Evolutionary conservation across 2,888 invertebrate genomes (phyloP), one percentile per base, ranked within the genome.

Genomic region (Catocala nupta): DNA sequence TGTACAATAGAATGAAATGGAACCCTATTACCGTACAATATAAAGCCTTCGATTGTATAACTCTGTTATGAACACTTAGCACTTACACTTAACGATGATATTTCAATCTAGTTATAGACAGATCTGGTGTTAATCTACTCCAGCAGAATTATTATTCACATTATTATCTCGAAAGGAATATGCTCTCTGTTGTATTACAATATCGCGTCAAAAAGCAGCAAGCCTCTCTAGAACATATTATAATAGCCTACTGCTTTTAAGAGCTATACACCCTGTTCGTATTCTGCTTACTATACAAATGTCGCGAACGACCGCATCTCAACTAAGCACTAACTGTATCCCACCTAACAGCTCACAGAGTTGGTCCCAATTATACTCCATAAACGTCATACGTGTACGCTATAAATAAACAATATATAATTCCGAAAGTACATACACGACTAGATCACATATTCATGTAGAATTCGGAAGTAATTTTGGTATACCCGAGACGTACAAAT

Each of bases 371-470:
- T 85, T 88, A 88, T 85, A 89, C 91, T 88, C 87, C 85, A 89
- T 86, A 87, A 85, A 90, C 85, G 81, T 86, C 87, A 87, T 83
- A 86, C 86, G 85, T 87, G 89, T 90, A 90, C 83, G 84, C 90
- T 93, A 92, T 88, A 90, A 92, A 91, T 92, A 86, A 91, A 90
- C 87, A 92, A 88, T 89, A 87, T 90, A 91, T 88, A 89, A 90
- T 92, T 94, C 94, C 94, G 94, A 94, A 92, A 93, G 92, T 91
- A 93, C 93, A 92, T 93, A 94, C 93, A 93, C 85, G 94, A 93
- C 94, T 94, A 94, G 94, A 94, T 93, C 89, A 91, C 88, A 92
- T 93, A 90, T 92, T 93, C 94, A 94, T 94, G 94, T 88, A 94
- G 93, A 92, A 92, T 94, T 94, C 94, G 93, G 94, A 94, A 93